Percentiles rank a stretch among this genome's conserved stretches.
Conservation (phyloP, 2,113 vertebrate genomes). For the Limanda limanda region DNA sequence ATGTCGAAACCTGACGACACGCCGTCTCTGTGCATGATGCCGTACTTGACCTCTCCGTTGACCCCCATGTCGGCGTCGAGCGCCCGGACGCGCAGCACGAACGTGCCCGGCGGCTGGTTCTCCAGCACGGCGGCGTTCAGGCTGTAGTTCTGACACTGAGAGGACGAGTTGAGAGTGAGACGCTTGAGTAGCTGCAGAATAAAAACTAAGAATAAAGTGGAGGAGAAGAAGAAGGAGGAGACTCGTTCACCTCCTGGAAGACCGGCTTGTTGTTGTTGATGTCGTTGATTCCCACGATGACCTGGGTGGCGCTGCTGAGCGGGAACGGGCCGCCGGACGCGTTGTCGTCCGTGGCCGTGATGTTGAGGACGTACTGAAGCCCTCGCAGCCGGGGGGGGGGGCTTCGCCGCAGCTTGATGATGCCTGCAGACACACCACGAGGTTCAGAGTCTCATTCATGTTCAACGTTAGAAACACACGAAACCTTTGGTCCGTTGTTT, state of each 20-base stretch:
- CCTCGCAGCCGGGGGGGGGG: conserved; percentile 84
- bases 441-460: too few species aligned
- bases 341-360: conserved; percentile 91
- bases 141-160: conserved; percentile 89
- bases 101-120: conserved; percentile 87
- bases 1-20: conserved; percentile 85
- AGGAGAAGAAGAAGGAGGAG: not conserved
- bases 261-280: conserved; percentile 92
- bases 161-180: conserved; percentile 34
- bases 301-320: conserved; percentile 88
- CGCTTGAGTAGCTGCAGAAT: not conserved
- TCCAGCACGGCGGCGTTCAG: conserved; percentile 86
- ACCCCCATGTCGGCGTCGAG: conserved; percentile 87
- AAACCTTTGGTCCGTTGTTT: too few species aligned
- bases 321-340: conserved; percentile 84
- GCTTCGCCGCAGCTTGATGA: conserved; percentile 87
- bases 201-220: not conserved
- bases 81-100: conserved; percentile 85
- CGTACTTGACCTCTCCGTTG: conserved; percentile 90
- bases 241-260: conserved; percentile 84
- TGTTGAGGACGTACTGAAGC: conserved; percentile 86
- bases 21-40: conserved; percentile 88
- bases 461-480: too few species aligned
- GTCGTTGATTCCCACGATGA: conserved; percentile 90
- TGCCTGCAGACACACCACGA: conserved; percentile 75